Conservation (phyloP, 2,113 vertebrate species). For the Phrynosoma blainvillii region DNA sequence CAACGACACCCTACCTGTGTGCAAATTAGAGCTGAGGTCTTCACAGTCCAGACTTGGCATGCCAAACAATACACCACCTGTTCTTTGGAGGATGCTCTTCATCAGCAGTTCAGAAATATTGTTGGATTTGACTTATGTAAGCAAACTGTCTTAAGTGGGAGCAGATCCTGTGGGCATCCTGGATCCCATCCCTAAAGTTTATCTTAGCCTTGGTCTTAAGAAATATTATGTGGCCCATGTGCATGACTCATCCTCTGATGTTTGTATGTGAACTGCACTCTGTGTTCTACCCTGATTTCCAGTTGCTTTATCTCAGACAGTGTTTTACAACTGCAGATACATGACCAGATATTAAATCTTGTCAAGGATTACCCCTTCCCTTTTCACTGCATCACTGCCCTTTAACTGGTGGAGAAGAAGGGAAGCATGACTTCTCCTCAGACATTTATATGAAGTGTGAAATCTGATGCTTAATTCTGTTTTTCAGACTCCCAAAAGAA, state of each 20-base stretch:
- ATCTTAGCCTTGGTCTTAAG: not conserved
- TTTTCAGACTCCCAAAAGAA: constrained; percentile 57
- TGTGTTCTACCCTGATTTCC: not conserved
- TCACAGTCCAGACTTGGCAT: too few species aligned
- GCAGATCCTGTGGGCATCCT: too few species aligned
- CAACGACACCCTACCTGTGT: too few species aligned
- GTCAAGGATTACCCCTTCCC: constrained; percentile 10
- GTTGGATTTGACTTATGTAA: too few species aligned
- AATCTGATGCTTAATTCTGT: constrained; percentile 3
- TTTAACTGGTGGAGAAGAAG: not conserved
- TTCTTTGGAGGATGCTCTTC: not conserved
- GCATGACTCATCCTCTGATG: constrained; percentile 15
- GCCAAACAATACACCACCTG: not conserved
- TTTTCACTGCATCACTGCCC: constrained; percentile 9
- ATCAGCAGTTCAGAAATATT: not conserved
- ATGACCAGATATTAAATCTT: constrained; percentile 5
- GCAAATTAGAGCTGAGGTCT: too few species aligned
- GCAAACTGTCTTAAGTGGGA: too few species aligned
- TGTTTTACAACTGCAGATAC: constrained; percentile 1
- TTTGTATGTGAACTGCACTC: not conserved
- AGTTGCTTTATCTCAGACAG: constrained; percentile 6
- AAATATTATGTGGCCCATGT: not conserved
- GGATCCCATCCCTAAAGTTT: too few species aligned
- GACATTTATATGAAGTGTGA: not conserved
- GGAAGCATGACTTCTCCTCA: not conserved